A percentile compares a stretch with the other conserved stretches of the same genome.
These are phyloP conservation scores for Drosophila picticornis DNA, from an alignment of 2,888 invertebrate genomes.

Conservation along the genomic window DNA sequence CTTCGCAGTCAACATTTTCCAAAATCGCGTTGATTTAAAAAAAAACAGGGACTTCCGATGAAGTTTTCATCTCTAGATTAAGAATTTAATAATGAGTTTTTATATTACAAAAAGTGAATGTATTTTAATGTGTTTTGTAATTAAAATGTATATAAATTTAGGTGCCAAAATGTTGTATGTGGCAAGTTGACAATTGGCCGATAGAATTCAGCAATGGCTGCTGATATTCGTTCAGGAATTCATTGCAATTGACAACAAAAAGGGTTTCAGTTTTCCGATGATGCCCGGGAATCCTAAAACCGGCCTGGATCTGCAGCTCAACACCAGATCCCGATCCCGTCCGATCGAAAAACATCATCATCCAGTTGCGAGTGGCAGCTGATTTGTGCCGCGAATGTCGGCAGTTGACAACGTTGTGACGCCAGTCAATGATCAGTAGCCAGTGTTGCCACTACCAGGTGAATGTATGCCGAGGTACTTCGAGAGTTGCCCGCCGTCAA, in stretches of 20 bases:
- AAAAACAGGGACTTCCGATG: neutral
- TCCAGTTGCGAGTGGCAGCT: neutral
- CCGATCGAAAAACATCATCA: neutral
- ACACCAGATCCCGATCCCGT: rapidly evolving
- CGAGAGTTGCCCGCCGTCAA: neutral
- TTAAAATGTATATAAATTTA: neutral
- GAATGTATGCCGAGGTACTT: neutral
- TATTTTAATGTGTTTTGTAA: neutral
- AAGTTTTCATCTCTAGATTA: neutral
- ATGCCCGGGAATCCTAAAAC: neutral
- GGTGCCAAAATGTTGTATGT: neutral
- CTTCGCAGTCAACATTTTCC: neutral
- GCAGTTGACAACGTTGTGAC: neutral
- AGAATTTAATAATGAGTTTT: too few species aligned
- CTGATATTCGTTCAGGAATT: neutral
- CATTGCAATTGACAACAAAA: neutral
- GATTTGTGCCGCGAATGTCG: too few species aligned
- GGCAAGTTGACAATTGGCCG: neutral
- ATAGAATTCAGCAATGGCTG: neutral
- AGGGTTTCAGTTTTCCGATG: neutral
- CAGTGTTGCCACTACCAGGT: neutral
- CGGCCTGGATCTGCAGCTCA: neutral
- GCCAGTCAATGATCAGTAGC: neutral
- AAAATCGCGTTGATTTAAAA: neutral
- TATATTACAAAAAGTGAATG: neutral